These are phyloP conservation scores for Nipponia nippon DNA, from an alignment of 2,113 vertebrate species.

Conservation along the genomic window DNA sequence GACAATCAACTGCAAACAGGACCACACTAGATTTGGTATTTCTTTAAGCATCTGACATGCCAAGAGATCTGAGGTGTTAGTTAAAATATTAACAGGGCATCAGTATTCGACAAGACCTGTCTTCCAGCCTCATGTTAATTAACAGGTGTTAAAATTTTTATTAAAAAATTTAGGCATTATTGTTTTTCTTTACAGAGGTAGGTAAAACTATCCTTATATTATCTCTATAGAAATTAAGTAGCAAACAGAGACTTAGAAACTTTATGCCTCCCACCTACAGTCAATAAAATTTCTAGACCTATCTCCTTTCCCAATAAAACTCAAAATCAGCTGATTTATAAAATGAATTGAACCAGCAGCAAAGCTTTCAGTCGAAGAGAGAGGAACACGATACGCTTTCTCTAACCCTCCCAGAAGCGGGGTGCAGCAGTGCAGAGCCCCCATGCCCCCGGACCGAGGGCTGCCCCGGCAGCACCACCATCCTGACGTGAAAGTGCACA, in stretches of 20 bases:
- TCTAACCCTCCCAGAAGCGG: fast-evolving
- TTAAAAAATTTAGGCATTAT: background rate
- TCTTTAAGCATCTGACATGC: background rate
- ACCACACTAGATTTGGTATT: fast-evolving
- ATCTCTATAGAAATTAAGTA: background rate
- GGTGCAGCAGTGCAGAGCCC: fast-evolving
- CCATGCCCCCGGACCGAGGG: background rate
- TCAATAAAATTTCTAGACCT: background rate
- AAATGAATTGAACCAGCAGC: background rate
- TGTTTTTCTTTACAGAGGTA: background rate
- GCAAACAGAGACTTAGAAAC: background rate
- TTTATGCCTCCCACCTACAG: background rate
- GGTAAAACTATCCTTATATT: background rate
- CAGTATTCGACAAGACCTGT: background rate
- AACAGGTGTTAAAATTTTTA: background rate
- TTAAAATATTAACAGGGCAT: background rate
- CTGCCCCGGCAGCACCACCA: fast-evolving
- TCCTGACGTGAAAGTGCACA: background rate
- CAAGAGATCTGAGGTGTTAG: background rate
- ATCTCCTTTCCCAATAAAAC: background rate
- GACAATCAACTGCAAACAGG: background rate
- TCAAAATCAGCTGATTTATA: background rate
- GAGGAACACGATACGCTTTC: fast-evolving
- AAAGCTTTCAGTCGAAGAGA: background rate
- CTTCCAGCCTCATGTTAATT: background rate